Base-by-base conservation (phyloP, 2,113 vertebrate species). In the Datnioides undecimradiatus region DNA sequence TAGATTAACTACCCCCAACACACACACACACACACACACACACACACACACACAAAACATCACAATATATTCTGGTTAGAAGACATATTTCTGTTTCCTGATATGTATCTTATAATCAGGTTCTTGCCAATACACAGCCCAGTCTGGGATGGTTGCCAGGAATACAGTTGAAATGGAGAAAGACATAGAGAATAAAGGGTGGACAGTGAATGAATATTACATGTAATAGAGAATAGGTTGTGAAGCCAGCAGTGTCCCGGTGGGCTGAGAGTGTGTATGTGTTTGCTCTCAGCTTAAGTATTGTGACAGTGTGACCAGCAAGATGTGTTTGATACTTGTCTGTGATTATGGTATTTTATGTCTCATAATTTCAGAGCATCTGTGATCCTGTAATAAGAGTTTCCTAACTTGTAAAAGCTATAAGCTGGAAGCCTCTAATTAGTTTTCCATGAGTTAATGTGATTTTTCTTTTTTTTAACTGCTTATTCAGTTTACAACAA, bases 101-200 rank as follows among this genome's bases (percentile, higher is more conserved):
- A n/a, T n/a, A n/a, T n/a, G n/a, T n/a, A n/a, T n/a, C n/a, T n/a
- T n/a, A n/a, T n/a, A n/a, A n/a, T n/a, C n/a, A n/a, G n/a, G n/a
- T n/a, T n/a, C n/a, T n/a, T n/a, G n/a, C n/a, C n/a, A n/a, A n/a
- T n/a, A n/a, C n/a, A n/a, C n/a, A n/a, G n/a, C n/a, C n/a, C n/a
- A n/a, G n/a, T 65, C 57, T 65, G 63, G 87, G 82, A 87, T 60
- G 59, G 68, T 23, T 84, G 88, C 83, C 88, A 91, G 71, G 63
- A 77, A 54, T 65, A 81, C 76, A 65, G 74, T 43, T 72, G 84
- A 81, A 60, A 29, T 48, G 76, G 68, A 60, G 45, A 29, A 33
- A 58, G 25, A 54, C 58, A 3, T 66, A 70, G 19, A 60, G 74
- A 60, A 76, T 60, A 51, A 48, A 69, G 66, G 60, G 54, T 33